These are phyloP conservation scores for Dendrolimus pini DNA, from an alignment of 2,888 invertebrate genomes.

Conservation along the genomic window DNA sequence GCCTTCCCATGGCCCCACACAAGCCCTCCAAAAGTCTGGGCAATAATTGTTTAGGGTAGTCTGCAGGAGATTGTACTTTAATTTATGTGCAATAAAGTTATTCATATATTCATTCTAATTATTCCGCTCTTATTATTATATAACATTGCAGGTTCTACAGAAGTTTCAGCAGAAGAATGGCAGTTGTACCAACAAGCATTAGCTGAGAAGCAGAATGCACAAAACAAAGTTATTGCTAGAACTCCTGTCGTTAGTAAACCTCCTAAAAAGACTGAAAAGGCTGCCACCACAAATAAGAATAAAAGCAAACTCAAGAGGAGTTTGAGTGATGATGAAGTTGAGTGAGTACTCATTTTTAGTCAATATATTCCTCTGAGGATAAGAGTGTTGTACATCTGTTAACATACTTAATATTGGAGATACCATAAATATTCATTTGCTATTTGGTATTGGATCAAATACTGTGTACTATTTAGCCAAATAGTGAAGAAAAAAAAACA, in stretches of 20 bases:
- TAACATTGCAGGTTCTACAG: slow-evolving; percentile 40
- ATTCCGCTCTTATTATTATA: neutral
- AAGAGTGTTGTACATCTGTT: too few relatives aligned
- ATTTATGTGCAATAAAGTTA: too few relatives aligned
- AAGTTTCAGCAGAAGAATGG: slow-evolving; percentile 68
- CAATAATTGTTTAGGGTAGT: too few relatives aligned
- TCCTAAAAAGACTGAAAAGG: slow-evolving; percentile 24
- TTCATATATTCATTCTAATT: too few relatives aligned
- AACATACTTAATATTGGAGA: too few relatives aligned
- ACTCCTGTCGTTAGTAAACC: slow-evolving; percentile 17
- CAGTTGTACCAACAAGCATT: slow-evolving; percentile 63
- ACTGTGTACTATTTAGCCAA: too few relatives aligned
- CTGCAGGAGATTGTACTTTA: too few relatives aligned
- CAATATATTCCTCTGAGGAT: neutral
- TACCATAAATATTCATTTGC: too few relatives aligned
- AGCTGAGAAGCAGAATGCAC: slow-evolving; percentile 49
- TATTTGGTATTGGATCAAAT: too few relatives aligned
- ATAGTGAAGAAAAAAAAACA: too few relatives aligned
- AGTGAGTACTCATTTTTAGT: slow-evolving; percentile 35
- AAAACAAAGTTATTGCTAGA: slow-evolving; percentile 31
- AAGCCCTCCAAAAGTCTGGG: too few relatives aligned
- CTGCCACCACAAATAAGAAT: slow-evolving; percentile 12
- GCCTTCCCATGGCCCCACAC: too few relatives aligned
- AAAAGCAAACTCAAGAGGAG: slow-evolving; percentile 29
- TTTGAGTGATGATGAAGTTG: slow-evolving; percentile 53